Conservation (phyloP, 1,140 invertebrate genomes). For the Amphibalanus amphitrite region DNA sequence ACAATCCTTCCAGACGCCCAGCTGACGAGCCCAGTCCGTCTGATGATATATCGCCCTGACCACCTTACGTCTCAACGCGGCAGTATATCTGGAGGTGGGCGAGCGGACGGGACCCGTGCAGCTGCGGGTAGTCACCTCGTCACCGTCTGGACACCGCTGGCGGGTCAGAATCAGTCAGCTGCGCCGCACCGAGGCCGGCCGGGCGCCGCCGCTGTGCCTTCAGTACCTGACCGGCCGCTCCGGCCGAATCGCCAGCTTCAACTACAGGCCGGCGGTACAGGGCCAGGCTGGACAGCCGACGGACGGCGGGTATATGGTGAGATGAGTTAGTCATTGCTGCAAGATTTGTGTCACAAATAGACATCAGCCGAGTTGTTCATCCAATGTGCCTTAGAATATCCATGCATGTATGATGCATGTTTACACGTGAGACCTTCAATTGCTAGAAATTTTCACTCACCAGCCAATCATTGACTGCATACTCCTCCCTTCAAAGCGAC, state of each 20-base stretch:
- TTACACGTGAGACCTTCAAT: too few species aligned
- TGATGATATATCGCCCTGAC: conserved; percentile 31
- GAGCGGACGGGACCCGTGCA: conserved; percentile 39
- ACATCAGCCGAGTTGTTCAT: background rate
- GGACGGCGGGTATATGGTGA: background rate
- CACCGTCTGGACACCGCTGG: background rate
- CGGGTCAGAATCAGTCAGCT: background rate
- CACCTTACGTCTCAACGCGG: background rate
- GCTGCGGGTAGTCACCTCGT: conserved; percentile 39
- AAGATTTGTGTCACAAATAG: background rate
- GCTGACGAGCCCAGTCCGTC: conserved; percentile 37
- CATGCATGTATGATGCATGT: too few species aligned
- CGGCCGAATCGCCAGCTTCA: background rate
- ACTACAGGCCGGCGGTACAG: background rate
- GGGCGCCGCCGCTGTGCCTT: background rate
- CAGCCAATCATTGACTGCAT: too few species aligned
- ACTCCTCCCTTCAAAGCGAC: too few species aligned
- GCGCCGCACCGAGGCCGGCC: background rate
- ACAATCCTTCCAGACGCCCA: too few species aligned
- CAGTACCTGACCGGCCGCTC: background rate
- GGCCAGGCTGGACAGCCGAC: background rate
- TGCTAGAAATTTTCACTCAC: too few species aligned
- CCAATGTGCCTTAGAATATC: too few species aligned
- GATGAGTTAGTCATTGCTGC: too few species aligned
- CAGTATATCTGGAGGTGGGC: conserved; percentile 53